Percentiles rank a stretch among this genome's conserved stretches.
Conservation (phyloP, 2,113 vertebrate genomes). For the Athene cunicularia region DNA sequence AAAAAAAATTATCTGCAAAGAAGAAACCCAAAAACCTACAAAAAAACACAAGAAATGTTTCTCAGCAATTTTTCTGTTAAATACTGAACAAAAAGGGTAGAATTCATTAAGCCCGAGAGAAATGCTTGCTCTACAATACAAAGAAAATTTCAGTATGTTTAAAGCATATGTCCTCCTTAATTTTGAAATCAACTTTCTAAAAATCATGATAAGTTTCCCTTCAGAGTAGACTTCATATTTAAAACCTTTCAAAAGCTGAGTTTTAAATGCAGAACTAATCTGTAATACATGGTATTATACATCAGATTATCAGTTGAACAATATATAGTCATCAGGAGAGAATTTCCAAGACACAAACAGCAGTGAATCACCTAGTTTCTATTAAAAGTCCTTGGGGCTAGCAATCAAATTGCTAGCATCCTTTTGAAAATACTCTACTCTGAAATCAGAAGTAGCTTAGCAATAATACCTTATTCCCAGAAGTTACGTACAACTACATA, state of each 20-base stretch:
- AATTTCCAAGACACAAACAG: background rate
- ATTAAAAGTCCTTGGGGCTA: background rate
- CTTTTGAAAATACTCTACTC: background rate
- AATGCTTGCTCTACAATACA: background rate
- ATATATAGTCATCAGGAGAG: accelerated
- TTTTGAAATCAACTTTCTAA: background rate
- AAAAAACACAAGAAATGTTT: background rate
- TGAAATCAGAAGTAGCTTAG: background rate
- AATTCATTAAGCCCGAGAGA: background rate
- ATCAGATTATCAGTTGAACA: background rate
- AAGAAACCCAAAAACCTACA: background rate
- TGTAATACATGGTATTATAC: background rate
- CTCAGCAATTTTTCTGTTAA: background rate
- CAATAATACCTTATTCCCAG: background rate
- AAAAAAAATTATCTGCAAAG: background rate
- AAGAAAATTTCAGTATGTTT: background rate
- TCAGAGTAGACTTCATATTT: background rate
- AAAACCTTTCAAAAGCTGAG: background rate
- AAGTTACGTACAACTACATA: background rate
- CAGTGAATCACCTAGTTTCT: background rate
- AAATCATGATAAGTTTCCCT: background rate
- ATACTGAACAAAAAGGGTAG: background rate
- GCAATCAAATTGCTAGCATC: background rate
- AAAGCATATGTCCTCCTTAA: background rate
- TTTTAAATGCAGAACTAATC: background rate